Base-by-base conservation (phyloP, 2,113 vertebrate species). In the Peromyscus leucopus region DNA sequence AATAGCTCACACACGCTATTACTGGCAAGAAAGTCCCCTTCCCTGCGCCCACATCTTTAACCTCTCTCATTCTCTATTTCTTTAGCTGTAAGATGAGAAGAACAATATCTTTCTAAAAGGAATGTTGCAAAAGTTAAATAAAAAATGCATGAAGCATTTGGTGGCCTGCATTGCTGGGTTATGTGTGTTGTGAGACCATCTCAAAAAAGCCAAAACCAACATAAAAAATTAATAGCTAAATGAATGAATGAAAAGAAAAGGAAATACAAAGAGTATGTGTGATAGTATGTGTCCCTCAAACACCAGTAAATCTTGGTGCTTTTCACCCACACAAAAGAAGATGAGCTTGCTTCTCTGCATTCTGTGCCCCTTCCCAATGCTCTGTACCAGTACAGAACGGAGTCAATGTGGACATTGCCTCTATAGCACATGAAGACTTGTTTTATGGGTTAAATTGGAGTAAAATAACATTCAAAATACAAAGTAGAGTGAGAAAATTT, bases 251-350 rank as follows among this genome's bases (percentile, higher is more conserved):
- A 33, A 33, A 10, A 63, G 16, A 46, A 17, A 39, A n/a, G 39
- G 9, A 31, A 84, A 8, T 39, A 28, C 2, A 63, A 17, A 28
- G 13, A 84, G 3, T 26, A 46, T 28, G 4, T 3, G 26, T 2
- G 15, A 26, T 19, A 83, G 55, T 36, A 15, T 42, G 57, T 42
- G 82, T 63, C 31, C 42, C 42, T 48, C 28, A 33, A 67, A 21
- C 17, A 8, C 28, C 17, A 22, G 63, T 21, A 13, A 51, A 65
- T 22, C 26, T 67, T 17, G n/a, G 12, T 51, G 17, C 5, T 4
- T 22, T 86, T 69, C 5, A 48, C 63, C 10, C 63, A 15, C 9
- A 48, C 0, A 0, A 10, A 86, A 0, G 10, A 67, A 7, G 39
- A 24, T 48, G 16, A 28, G 26, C 16, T 21, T 19, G 9, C 28